A percentile compares a stretch with the other conserved stretches of the same genome.
Conservation (phyloP, 2,888 invertebrate species). For the Neuroscelio doddi region DNA sequence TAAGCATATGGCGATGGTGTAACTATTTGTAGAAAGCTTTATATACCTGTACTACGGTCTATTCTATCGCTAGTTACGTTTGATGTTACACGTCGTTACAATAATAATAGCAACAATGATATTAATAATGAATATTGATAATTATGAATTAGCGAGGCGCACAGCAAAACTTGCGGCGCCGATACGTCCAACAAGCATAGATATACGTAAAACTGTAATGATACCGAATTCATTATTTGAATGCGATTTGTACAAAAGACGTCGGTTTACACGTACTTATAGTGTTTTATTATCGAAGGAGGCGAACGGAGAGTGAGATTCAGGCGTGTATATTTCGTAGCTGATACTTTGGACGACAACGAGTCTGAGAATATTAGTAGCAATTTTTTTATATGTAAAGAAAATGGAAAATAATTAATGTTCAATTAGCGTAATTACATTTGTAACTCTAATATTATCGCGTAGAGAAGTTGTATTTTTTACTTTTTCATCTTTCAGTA, state of each 20-base stretch:
- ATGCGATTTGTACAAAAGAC: conserved; percentile 58
- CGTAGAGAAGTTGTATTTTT: neutral
- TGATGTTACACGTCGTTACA: conserved; percentile 64
- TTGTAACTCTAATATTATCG: neutral
- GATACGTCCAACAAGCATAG: conserved; percentile 66
- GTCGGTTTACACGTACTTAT: conserved; percentile 47
- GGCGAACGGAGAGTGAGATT: conserved; percentile 22
- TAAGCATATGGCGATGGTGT: conserved; percentile 52
- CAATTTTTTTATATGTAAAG: conserved; percentile 11
- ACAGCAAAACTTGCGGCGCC: conserved; percentile 56
- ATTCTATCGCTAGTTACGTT: conserved; percentile 63
- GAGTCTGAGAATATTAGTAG: conserved; percentile 38
- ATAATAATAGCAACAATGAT: conserved; percentile 42
- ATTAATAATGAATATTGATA: conserved; percentile 55
- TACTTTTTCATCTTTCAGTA: conserved; percentile 39
- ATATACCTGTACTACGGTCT: conserved; percentile 54
- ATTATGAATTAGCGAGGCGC: conserved; percentile 53
- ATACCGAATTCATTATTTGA: conserved; percentile 50
- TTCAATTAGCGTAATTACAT: too few relatives aligned
- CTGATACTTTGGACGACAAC: conserved; percentile 43
- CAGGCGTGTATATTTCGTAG: conserved; percentile 36
- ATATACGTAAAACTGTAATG: conserved; percentile 59
- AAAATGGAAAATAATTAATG: too few relatives aligned
- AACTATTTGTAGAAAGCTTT: conserved; percentile 69
- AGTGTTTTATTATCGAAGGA: conserved; percentile 40